Percentiles rank a stretch among this genome's conserved stretches.
phyloP scores from a whole-genome alignment of 2,113 vertebrate species.

The Labeo rohita region DNA sequence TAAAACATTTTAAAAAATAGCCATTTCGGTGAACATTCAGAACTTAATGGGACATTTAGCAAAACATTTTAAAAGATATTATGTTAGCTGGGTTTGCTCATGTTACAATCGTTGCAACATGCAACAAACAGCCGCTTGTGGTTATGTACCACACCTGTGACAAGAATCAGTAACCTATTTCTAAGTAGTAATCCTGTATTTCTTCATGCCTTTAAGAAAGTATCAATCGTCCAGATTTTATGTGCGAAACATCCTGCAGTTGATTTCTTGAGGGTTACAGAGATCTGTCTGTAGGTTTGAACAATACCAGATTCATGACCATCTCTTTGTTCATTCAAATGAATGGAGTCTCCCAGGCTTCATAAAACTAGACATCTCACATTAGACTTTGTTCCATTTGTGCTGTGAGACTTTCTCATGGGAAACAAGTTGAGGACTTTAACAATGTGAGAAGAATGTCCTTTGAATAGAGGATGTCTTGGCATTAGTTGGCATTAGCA shows the following conservation, averaged over 20 bases:
- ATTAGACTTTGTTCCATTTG: neutral
- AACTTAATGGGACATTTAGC: too few species aligned
- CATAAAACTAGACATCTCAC: neutral
- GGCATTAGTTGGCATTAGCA: neutral
- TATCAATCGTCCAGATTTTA: neutral
- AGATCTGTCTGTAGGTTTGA: constrained; percentile 51
- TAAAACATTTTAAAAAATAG: too few species aligned
- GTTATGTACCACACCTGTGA: constrained; percentile 5
- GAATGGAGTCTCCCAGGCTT: constrained; percentile 30
- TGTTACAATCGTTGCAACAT: neutral
- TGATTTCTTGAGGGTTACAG: constrained; percentile 41
- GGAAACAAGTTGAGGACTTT: constrained; percentile 13
- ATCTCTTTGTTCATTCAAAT: constrained; percentile 52
- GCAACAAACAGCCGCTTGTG: neutral
- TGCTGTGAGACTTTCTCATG: constrained; percentile 39
- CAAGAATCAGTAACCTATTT: neutral
- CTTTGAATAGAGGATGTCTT: neutral
- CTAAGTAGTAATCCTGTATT: constrained; percentile 8
- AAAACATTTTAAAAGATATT: too few species aligned
- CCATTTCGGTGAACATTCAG: too few species aligned
- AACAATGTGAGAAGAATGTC: constrained; percentile 5
- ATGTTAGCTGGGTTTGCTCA: too few species aligned
- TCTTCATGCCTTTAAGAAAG: constrained; percentile 22
- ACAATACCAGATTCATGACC: constrained; percentile 1
- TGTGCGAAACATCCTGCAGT: neutral